Evolutionary conservation across 2,888 invertebrate genomes (phyloP), one percentile per base, ranked within the genome.

Genomic region (Diaphora mendica): DNA sequence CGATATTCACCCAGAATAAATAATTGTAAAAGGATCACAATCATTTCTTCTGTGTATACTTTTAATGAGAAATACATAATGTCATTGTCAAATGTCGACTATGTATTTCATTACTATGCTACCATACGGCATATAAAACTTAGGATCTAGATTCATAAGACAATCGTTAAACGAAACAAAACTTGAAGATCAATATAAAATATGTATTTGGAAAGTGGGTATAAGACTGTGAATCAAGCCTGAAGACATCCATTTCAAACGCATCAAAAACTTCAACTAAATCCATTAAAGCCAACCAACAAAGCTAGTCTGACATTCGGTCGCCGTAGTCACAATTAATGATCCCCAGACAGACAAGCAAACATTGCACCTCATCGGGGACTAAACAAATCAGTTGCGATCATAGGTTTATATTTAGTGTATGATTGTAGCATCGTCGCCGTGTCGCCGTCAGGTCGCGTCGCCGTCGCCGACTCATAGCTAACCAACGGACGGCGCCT

Each of bases 361-460:
- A 70, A 70, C 67, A 73, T 73, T 39, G 70, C 66, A 75, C 72
- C 72, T 72, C 71, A 70, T 69, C 68, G 65, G 11, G 42, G 67
- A 66, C 67, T 70, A 51, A 80, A 71, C 77, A 77, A 74, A 79
- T 77, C 78, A 72, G 51, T 69, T 59, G 69, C 76, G 74, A 75
- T 82, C 84, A 83, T 79, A 79, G 64, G 83, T 77, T 81, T 84
- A 84, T 80, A 82, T 84, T 81, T 82, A 82, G 64, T 39, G 62
- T 55, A n/a, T 69, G 71, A 64, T 67, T 13, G 72, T 44, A 64
- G 72, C 42, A 44, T 35, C 69, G 74, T 70, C 74, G 70, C 69
- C 73, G 64, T 70, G 72, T 77, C 84, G 84, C 66, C 79, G 77
- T 68, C 69, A 67, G 70, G 66, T 66, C 77, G 78, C 73, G 75